Evolutionary conservation across 2,888 invertebrate species (phyloP), one percentile per base, ranked within the genome.

Genomic region (Thera obeliscata): DNA sequence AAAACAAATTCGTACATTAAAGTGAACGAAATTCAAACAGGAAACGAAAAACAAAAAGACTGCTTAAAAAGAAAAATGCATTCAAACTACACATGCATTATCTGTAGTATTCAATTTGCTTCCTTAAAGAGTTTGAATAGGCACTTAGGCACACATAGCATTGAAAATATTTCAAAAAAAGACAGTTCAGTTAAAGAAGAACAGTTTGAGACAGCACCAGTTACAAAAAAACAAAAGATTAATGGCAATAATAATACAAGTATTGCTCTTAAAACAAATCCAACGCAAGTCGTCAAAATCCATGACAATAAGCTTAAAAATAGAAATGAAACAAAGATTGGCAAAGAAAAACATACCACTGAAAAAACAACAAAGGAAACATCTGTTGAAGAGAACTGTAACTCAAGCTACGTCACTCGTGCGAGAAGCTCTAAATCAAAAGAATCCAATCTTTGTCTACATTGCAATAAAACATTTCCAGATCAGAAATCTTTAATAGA

Each of bases 401-500:
- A n/a, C 35, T 4, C 55, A 35, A 66, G 56, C n/a, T 59, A 65
- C 12, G n/a, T 35, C 7, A 66, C 69, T 52, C 59, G 52, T 36
- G 36, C 65, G 6, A 38, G 56, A 54, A 61, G 46, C 36, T 33
- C n/a, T 56, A 52, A 12, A 35, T 38, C 52, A 52, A 56, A 52
- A 50, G 54, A 54, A 3, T 74, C 69, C 22, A 72, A 75, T 41
- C 57, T 67, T 61, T 91, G 91, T 78, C 84, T 84, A 73, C 91
- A 91, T 73, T 91, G 91, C 70, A 76, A 83, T 33, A 72, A 78
- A 70, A 22, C 65, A 56, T 91, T 90, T 81, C 56, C 76, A 60
- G 81, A 78, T 50, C 79, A 81, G 61, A 79, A 81, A 72, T 72
- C 73, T 52, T 76, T 91, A 36, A 88, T 90, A 76, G 86, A 90